Percentiles rank a stretch among this genome's conserved stretches.
Evolutionary conservation across 2,888 invertebrate species (phyloP).

Genomic region (Galerucella pusilla): DNA sequence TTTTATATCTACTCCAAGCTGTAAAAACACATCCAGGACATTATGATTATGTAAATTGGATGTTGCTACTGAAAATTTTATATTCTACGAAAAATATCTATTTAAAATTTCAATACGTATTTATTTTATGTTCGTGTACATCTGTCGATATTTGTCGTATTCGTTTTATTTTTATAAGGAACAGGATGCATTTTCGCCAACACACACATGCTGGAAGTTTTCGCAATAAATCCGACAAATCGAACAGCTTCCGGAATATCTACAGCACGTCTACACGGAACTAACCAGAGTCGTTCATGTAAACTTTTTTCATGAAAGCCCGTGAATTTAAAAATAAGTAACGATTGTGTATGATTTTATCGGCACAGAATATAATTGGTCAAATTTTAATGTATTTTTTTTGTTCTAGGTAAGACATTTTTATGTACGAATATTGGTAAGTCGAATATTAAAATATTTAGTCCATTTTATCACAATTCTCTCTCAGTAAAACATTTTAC

Average conservation of each 20-base stretch:
- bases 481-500: no score
- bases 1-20: background rate
- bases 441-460: background rate
- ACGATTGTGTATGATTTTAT: background rate
- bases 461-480: no score
- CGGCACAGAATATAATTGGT: background rate
- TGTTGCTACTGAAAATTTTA: background rate
- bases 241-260: conserved; percentile 31
- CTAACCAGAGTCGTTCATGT: background rate
- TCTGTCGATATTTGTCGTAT: conserved; percentile 36
- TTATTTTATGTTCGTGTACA: background rate
- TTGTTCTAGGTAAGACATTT: background rate
- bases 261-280: background rate
- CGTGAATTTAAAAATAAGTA: background rate
- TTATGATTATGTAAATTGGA: background rate
- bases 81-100: background rate
- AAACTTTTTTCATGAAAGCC: background rate
- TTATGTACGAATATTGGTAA: background rate
- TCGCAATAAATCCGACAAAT: conserved; percentile 39
- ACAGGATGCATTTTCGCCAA: conserved; percentile 38
- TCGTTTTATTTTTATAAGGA: conserved; percentile 43
- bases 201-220: conserved; percentile 41
- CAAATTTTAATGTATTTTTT: background rate
- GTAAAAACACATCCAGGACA: background rate
- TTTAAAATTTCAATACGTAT: background rate